Evolutionary conservation across 2,797 vertebrate genomes (phyloP), one percentile per base, ranked within the genome.

Genomic region (Lithobates sylvaticus): DNA sequence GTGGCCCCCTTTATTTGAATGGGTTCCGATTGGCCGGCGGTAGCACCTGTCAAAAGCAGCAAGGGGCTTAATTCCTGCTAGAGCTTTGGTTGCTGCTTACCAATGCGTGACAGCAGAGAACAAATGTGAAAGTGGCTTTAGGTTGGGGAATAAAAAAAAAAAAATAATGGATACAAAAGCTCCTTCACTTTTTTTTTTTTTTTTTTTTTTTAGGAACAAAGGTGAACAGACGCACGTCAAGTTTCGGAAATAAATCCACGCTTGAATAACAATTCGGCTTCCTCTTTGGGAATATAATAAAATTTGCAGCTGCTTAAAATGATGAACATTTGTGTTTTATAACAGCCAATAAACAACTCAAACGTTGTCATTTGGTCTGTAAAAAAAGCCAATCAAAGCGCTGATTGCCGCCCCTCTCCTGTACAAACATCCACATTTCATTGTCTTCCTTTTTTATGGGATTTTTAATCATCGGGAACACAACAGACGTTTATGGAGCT

Each of bases 281-380:
- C 61, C 23, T 29, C 44, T 26, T 47, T 23, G 65, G 39, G 68
- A 5, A 15, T 72, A 34, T 61, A 61, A 72, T 78, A 47, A 74
- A 72, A 68, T 18, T 67, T 44, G 79, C 79, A n/a, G 79, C 73
- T 75, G 68, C 34, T 50, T 50, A 72, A 34, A 4, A 39, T 72
- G 79, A 86, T 77, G 61, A 82, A 82, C 47, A 69, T 34, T 26
- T 61, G 26, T 21, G n/a, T n/a, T 78, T 76, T 77, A 61, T 83
- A 74, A 61, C 32, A 54, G 50, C 54, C 61, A 80, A 75, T 80
- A 85, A 85, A 85, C 26, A 29, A 12, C 21, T 74, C 29, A 78
- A 75, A 42, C 68, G 26, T 61, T 58, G 16, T 67, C 10, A 42
- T n/a, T 42, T 64, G 34, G 69, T 67, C 44, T 77, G n/a, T 70